Evolutionary conservation across 2,888 invertebrate species (phyloP).

Genomic region (Spilosoma lubricipeda): DNA sequence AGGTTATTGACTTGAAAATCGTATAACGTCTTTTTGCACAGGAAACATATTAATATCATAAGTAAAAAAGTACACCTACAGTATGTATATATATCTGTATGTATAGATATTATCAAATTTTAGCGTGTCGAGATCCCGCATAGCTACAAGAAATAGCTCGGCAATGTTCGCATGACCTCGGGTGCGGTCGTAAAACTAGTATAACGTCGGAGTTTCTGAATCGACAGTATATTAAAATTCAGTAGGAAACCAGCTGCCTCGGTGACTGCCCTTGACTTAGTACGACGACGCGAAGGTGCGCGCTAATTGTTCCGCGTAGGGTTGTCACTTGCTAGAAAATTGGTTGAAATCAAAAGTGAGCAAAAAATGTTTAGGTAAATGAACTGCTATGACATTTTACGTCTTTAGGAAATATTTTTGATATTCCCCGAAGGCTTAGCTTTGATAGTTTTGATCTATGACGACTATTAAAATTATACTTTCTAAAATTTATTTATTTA

Average conservation of each 20-base stretch:
- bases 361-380: not conserved
- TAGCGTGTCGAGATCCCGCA: slow-evolving; percentile 42
- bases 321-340: slow-evolving; percentile 26
- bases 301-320: slow-evolving; percentile 47
- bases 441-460: not conserved
- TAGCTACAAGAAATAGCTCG: slow-evolving; percentile 54
- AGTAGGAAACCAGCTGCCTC: slow-evolving; percentile 73
- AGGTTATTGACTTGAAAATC: slow-evolving; percentile 32
- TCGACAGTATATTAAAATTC: slow-evolving; percentile 73
- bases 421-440: not conserved
- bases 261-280: slow-evolving; percentile 81
- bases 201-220: slow-evolving; percentile 65
- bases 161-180: slow-evolving; percentile 65
- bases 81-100: slow-evolving; percentile 3
- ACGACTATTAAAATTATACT: not conserved
- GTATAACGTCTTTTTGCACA: slow-evolving; percentile 19
- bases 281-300: slow-evolving; percentile 46
- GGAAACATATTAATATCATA: slow-evolving; percentile 16
- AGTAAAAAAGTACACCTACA: slow-evolving; percentile 18
- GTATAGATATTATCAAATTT: slow-evolving; percentile 18
- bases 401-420: not conserved
- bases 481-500: too few relatives aligned
- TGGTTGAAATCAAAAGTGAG: not conserved
- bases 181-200: slow-evolving; percentile 70
- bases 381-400: not conserved